These are phyloP conservation scores for Hyles vespertilio DNA, from an alignment of 1,140 invertebrate genomes.

Conservation along the genomic window DNA sequence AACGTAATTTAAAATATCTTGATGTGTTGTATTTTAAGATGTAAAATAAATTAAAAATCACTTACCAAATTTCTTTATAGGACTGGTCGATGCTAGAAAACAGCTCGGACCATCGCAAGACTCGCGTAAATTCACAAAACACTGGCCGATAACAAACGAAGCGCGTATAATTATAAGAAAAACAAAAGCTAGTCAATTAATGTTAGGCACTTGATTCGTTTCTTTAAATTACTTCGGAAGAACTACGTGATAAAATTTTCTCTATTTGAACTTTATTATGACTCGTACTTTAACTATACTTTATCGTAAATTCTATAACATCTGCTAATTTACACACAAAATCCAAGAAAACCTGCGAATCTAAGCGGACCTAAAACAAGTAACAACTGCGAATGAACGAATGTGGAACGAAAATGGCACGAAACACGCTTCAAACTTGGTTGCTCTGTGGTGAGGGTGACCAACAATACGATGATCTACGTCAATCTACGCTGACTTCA, in stretches of 20 bases:
- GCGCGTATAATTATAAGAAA: constrained; percentile 32
- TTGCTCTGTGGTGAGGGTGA: too few relatives aligned
- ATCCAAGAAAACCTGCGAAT: constrained; percentile 5
- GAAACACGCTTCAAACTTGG: too few relatives aligned
- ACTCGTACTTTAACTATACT: constrained; percentile 1
- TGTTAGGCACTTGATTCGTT: constrained; percentile 61
- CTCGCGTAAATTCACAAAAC: constrained; percentile 50
- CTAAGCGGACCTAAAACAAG: constrained; percentile 3
- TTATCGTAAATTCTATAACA: not conserved
- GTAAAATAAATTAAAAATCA: constrained; percentile 8
- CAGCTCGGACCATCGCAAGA: constrained; percentile 66
- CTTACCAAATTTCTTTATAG: constrained; percentile 64
- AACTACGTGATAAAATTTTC: not conserved
- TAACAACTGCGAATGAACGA: constrained; percentile 6
- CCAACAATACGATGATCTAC: too few relatives aligned
- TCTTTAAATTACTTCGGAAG: constrained; percentile 16
- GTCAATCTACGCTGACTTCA: too few relatives aligned
- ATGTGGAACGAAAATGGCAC: constrained; percentile 1
- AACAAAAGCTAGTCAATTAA: constrained; percentile 46
- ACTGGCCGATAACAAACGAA: constrained; percentile 44
- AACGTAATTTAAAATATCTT: too few relatives aligned
- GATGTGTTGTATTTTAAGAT: not conserved
- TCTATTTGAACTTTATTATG: not conserved
- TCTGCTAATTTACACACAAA: not conserved
- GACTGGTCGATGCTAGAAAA: constrained; percentile 70